Percentiles rank a stretch among this genome's conserved stretches.
These are phyloP conservation scores for Acipenser oxyrinchus DNA, from an alignment of 2,797 vertebrate genomes.

Conservation along the genomic window DNA sequence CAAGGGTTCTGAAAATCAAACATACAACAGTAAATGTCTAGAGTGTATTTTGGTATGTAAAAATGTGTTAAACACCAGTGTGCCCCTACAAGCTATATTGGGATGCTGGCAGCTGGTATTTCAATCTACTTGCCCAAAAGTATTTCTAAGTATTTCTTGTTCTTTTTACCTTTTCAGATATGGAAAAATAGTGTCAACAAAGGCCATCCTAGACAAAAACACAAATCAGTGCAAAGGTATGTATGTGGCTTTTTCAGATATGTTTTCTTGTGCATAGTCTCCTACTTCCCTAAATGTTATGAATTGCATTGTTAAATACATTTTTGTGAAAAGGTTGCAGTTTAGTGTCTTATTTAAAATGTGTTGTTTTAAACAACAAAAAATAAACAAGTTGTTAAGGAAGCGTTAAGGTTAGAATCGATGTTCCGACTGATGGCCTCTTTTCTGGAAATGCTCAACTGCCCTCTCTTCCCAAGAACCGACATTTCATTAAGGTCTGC, in stretches of 20 bases:
- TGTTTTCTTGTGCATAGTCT: neutral
- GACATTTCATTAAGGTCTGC: too few relatives aligned
- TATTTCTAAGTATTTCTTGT: constrained; percentile 21
- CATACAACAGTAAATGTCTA: too few relatives aligned
- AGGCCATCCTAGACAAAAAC: constrained; percentile 98
- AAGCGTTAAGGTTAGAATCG: constrained; percentile 39
- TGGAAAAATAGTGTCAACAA: constrained; percentile 96
- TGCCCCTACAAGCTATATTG: too few relatives aligned
- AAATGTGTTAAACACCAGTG: too few relatives aligned
- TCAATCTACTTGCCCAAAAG: neutral
- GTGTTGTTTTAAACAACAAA: too few relatives aligned
- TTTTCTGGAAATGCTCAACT: constrained; percentile 42
- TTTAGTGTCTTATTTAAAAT: too few relatives aligned
- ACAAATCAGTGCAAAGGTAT: constrained; percentile 98
- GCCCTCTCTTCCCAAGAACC: neutral
- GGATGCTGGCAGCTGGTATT: too few relatives aligned
- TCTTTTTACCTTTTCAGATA: constrained; percentile 61
- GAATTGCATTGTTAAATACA: too few relatives aligned
- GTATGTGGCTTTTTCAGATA: neutral
- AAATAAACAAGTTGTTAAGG: constrained; percentile 6
- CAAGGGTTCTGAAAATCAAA: too few relatives aligned
- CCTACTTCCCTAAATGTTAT: too few relatives aligned
- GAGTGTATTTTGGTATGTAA: too few relatives aligned
- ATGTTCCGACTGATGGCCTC: constrained; percentile 53
- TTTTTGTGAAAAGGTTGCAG: too few relatives aligned